A percentile compares a stretch with the other conserved stretches of the same genome.
Conservation (phyloP, 1,140 invertebrate genomes). For the Grapholita molesta region DNA sequence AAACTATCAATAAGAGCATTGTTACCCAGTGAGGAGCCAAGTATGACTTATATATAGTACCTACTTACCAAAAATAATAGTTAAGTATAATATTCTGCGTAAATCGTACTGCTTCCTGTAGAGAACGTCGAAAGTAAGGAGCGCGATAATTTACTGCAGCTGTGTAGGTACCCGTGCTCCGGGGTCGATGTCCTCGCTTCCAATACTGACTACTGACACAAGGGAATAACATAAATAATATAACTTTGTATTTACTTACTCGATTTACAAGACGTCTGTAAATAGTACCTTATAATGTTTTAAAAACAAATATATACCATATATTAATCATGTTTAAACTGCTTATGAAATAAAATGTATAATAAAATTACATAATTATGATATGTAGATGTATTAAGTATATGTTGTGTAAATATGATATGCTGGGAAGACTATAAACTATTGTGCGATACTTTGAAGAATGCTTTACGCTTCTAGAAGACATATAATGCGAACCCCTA, state of each 20-base stretch:
- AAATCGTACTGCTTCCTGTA: constrained; percentile 1
- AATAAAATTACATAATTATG: not conserved
- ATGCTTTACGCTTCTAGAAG: constrained; percentile 10
- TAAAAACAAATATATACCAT: not conserved
- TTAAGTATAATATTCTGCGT: not conserved
- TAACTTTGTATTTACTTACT: not conserved
- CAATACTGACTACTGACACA: not conserved
- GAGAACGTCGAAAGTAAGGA: constrained; percentile 5
- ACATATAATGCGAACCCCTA: constrained; percentile 26
- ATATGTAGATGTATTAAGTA: constrained; percentile 3
- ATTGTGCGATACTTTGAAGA: constrained; percentile 17
- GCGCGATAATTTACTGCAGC: not conserved
- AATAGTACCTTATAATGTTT: not conserved
- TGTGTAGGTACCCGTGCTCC: not conserved
- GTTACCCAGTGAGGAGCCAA: too few species aligned
- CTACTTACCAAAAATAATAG: not conserved
- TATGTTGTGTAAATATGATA: constrained; percentile 3
- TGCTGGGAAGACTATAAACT: constrained; percentile 71
- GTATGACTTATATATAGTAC: too few species aligned
- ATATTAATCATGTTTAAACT: not conserved
- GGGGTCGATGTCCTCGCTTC: not conserved
- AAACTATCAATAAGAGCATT: too few species aligned
- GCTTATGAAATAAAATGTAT: not conserved
- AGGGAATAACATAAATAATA: not conserved
- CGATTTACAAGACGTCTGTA: not conserved